Percentiles rank a stretch among this genome's conserved stretches.
Evolutionary conservation across 2,797 vertebrate species (phyloP).

Genomic region (Lepidocolaptes lacrymiger): DNA sequence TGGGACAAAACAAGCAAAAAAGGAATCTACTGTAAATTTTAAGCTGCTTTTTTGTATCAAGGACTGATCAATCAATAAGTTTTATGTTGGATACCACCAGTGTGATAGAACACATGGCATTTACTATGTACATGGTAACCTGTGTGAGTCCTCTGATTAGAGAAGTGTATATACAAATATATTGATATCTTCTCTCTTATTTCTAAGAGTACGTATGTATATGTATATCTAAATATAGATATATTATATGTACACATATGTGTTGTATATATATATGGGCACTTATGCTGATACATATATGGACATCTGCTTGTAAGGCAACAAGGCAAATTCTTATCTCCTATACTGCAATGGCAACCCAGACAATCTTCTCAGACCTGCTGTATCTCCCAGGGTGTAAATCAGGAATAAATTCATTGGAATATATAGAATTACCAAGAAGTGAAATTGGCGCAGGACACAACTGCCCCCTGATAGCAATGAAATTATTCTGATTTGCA

Average conservation of each 20-base stretch:
- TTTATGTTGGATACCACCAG: constrained; percentile 3
- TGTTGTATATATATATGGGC: background rate
- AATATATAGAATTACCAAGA: background rate
- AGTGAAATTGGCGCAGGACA: background rate
- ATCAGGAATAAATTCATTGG: constrained; percentile 56
- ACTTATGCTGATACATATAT: background rate
- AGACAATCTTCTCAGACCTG: background rate
- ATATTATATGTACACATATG: constrained; percentile 8
- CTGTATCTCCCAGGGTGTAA: constrained; percentile 7
- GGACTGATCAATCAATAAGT: background rate
- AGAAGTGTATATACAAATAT: background rate
- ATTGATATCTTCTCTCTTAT: constrained; percentile 22
- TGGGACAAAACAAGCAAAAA: constrained; percentile 28
- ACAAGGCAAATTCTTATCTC: constrained; percentile 61
- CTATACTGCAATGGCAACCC: constrained; percentile 19
- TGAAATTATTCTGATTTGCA: constrained; percentile 52
- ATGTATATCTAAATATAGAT: background rate
- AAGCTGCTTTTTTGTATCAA: background rate
- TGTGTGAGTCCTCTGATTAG: constrained; percentile 9
- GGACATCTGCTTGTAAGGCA: constrained; percentile 8
- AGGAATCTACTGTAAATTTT: constrained; percentile 65
- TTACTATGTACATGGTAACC: background rate
- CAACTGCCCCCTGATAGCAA: background rate
- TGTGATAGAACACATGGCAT: constrained; percentile 14
- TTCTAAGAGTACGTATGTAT: constrained; percentile 14